Conservation (phyloP, 2,113 vertebrate genomes). For the Microcebus ravelobensis region DNA sequence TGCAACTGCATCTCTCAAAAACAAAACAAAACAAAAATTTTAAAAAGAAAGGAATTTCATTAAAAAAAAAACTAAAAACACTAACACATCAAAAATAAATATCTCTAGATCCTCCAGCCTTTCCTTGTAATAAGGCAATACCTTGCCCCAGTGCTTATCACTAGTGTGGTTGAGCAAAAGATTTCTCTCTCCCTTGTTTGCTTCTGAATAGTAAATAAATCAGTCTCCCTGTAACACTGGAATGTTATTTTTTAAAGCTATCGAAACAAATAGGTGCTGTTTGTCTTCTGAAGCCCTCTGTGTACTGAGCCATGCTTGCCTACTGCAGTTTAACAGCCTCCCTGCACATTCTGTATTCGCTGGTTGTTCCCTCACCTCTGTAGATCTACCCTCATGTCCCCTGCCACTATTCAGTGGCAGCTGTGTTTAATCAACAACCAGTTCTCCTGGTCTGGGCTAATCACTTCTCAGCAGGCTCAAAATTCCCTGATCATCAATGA, state of each 20-base stretch:
- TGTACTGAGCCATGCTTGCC: slow-evolving; percentile 5
- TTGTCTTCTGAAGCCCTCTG: slow-evolving; percentile 33
- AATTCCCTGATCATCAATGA: slow-evolving; percentile 45
- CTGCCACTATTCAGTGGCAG: not conserved
- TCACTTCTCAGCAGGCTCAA: slow-evolving; percentile 56
- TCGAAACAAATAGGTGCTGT: slow-evolving; percentile 48
- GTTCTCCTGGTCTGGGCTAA: slow-evolving; percentile 56
- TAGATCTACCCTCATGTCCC: not conserved
- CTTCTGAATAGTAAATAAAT: slow-evolving; percentile 40
- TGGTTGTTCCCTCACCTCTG: slow-evolving; percentile 11
- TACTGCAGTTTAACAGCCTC: not conserved
- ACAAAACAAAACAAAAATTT: no score
- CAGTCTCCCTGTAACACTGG: slow-evolving; percentile 47
- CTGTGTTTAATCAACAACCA: slow-evolving; percentile 69
- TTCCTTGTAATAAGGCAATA: not conserved
- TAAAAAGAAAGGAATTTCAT: not conserved
- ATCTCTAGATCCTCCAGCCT: not conserved
- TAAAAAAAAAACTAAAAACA: slow-evolving; percentile 30
- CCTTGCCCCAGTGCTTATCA: not conserved
- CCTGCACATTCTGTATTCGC: not conserved
- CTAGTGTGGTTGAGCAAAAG: not conserved
- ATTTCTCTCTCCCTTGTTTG: slow-evolving; percentile 47
- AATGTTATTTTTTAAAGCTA: slow-evolving; percentile 44
- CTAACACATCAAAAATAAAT: not conserved
- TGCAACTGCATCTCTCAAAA: no score